phyloP scores from a whole-genome alignment of 2,888 invertebrate species.

The Patella ulyssiponensis region DNA sequence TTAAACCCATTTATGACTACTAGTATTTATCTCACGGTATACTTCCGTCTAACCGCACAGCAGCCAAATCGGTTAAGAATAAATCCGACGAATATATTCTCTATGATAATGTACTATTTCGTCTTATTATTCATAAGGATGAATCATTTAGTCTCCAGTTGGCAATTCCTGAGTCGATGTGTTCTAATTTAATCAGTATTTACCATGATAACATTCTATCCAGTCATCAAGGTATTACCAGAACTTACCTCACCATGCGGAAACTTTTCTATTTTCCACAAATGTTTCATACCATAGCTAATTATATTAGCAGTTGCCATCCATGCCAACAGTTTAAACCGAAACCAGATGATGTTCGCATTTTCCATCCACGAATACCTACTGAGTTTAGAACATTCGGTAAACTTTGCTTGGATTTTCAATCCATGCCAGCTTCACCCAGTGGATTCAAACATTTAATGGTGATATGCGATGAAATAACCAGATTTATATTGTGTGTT shows the following conservation, averaged over 20 bases:
- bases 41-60: slow-evolving; percentile 1
- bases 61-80: slow-evolving; percentile 1
- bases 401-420: neutral
- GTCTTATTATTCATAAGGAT: neutral
- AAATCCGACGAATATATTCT: slow-evolving; percentile 2
- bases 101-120: neutral
- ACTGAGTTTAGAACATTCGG: neutral
- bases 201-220: neutral
- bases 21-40: neutral
- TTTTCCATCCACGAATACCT: slow-evolving; percentile 5
- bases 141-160: neutral
- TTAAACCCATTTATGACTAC: slow-evolving; percentile 5
- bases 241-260: neutral
- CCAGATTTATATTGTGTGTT: slow-evolving; percentile 7
- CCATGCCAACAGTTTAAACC: slow-evolving; percentile 9
- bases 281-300: neutral
- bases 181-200: neutral
- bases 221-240: slow-evolving; percentile 5
- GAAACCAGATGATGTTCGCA: neutral
- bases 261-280: neutral
- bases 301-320: neutral
- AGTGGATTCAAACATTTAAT: slow-evolving; percentile 10
- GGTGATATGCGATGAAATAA: neutral
- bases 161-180: neutral
- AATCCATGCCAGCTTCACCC: neutral